Evolutionary conservation across 2,888 invertebrate genomes (phyloP), one percentile per base, ranked within the genome.

Genomic region (Latrodectus hesperus): DNA sequence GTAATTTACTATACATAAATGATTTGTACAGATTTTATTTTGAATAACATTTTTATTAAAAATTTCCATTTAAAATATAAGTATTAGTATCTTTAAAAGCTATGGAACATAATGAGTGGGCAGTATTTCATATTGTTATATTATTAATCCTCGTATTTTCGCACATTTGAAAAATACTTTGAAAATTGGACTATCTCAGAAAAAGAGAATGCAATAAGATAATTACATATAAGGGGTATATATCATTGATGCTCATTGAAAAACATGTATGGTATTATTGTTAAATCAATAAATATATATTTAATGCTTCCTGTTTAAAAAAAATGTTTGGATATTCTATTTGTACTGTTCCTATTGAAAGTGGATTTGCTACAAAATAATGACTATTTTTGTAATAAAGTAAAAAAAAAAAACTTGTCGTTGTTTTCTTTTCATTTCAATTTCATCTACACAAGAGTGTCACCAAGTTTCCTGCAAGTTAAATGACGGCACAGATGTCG

Each of bases 341-440:
- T 86, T 86, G 86, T 86, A 86, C 65, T 77, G 86, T 86, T 86
- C 86, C 86, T 86, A 86, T 86, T 80, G 86, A 67, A 86, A 80
- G 86, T 86, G 81, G 67, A 71, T 68, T 86, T 86, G 86, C 76
- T 86, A 86, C 64, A 53, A 64, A 38, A 71, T 14, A 53, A 53
- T 26, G 51, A 81, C 81, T 86, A 86, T 86, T 86, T 81, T 86
- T 86, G n/a, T 86, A 86, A 68, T 86, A 86, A 86, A 86, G n/a
- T 64, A 52, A 55, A 55, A 6, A 60, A 52, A 55, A 55, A 6
- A 60, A 16, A 5, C 9, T 8, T 16, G 5, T n/a, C 12, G n/a
- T 60, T 60, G 12, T 60, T 60, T 71, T 14, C 12, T 10, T 11
- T 4, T 71, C 49, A 5, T 0, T 60, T 60, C 0, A 16, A 60